Conservation (phyloP, 2,113 vertebrate species). For the Chrysochloris asiatica region DNA sequence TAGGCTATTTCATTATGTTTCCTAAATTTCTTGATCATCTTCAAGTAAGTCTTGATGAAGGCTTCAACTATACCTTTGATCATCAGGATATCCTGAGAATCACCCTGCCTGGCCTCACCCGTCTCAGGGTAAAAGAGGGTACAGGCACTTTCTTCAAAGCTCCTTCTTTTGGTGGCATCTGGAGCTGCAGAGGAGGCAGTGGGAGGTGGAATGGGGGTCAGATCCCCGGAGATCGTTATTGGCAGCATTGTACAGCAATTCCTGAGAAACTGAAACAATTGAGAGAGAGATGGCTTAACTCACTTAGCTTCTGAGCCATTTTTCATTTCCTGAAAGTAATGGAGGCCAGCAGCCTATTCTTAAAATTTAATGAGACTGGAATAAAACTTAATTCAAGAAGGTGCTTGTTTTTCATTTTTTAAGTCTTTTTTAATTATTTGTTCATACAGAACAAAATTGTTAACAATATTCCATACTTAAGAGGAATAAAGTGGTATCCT, state of each 20-base stretch:
- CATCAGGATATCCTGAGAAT: conserved; percentile 76
- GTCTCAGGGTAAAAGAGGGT: conserved; percentile 74
- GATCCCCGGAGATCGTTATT: conserved; percentile 75
- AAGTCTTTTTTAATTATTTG: conserved; percentile 55
- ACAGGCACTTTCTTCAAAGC: conserved; percentile 76
- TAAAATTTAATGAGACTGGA: conserved; percentile 50
- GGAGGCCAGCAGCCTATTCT: conserved; percentile 62
- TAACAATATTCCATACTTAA: conserved; percentile 52
- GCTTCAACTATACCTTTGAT: conserved; percentile 75
- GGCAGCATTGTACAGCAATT: conserved; percentile 74
- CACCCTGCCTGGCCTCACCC: conserved; percentile 80
- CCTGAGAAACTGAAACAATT: conserved; percentile 79
- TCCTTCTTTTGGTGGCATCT: conserved; percentile 75
- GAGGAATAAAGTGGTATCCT: conserved; percentile 45
- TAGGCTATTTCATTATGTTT: conserved; percentile 46
- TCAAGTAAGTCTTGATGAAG: conserved; percentile 74
- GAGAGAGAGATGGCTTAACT: conserved; percentile 79
- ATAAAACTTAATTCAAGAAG: conserved; percentile 54
- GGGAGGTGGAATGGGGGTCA: conserved; percentile 77
- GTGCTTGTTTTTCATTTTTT: conserved; percentile 47
- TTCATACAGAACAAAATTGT: conserved; percentile 38
- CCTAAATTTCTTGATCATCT: conserved; percentile 73
- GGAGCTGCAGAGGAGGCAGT: conserved; percentile 78
- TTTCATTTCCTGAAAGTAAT: conserved; percentile 78
- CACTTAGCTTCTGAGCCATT: conserved; percentile 71